Conservation (phyloP, 1,140 invertebrate genomes). For the Cydia fagiglandana region DNA sequence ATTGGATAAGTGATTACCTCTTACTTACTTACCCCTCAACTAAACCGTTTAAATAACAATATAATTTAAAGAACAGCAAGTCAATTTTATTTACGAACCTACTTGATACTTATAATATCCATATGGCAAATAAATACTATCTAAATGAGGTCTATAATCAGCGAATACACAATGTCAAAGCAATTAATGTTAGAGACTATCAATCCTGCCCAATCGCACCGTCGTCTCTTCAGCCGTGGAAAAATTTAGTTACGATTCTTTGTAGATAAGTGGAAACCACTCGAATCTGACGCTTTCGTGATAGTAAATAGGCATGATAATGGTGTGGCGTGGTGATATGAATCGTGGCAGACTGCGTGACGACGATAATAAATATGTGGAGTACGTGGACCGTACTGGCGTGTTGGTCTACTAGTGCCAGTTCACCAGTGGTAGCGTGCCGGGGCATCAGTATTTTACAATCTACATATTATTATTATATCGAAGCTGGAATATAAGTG, state of each 20-base stretch:
- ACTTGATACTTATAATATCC: background rate
- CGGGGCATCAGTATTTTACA: background rate
- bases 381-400: background rate
- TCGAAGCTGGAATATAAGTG: background rate
- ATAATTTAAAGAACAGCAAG: no score
- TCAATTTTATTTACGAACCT: no score
- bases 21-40: no score
- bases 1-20: no score
- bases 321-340: constrained; percentile 9
- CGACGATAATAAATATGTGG: constrained; percentile 16
- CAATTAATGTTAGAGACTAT: constrained; percentile 23
- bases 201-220: constrained; percentile 13
- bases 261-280: background rate
- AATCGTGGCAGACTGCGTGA: constrained; percentile 22
- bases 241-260: constrained; percentile 1
- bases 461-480: no score
- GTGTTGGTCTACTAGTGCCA: background rate
- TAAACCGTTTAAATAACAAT: no score
- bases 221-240: constrained; percentile 9
- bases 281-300: background rate
- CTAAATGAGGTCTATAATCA: constrained; percentile 16
- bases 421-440: background rate
- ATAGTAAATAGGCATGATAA: constrained; percentile 8
- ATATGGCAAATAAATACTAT: constrained; percentile 9
- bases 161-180: constrained; percentile 3